Evolutionary conservation across 2,797 vertebrate species (phyloP).

Genomic region (Dallia pectoralis): DNA sequence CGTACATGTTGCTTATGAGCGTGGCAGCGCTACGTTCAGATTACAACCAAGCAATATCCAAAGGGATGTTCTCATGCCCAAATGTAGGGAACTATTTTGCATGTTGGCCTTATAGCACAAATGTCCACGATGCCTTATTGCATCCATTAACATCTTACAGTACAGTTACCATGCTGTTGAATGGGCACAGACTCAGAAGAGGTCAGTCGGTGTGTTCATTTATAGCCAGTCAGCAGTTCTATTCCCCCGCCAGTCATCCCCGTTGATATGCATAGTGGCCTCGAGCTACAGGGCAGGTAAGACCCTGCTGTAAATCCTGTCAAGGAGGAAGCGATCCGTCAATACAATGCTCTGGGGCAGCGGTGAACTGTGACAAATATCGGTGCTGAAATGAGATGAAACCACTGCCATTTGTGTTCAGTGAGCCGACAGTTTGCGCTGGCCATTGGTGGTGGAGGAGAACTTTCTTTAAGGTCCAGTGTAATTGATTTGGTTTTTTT

Average conservation of each 20-base stretch:
- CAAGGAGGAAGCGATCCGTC: constrained; percentile 67
- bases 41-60: too few species aligned
- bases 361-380: constrained; percentile 47
- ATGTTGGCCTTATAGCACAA: too few species aligned
- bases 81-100: too few species aligned
- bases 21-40: too few species aligned
- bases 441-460: constrained; percentile 17
- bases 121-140: too few species aligned
- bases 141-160: too few species aligned
- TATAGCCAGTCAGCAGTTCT: constrained; percentile 36
- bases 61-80: too few species aligned
- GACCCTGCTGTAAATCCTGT: constrained; percentile 63
- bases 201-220: background rate
- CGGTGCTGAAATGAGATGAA: background rate
- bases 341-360: constrained; percentile 47
- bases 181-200: background rate
- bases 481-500: constrained; percentile 45
- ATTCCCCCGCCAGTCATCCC: constrained; percentile 55
- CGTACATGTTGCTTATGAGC: too few species aligned
- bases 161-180: too few species aligned
- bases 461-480: constrained; percentile 54
- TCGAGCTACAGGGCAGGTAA: constrained; percentile 46
- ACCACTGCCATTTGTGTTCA: constrained; percentile 20
- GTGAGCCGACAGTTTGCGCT: constrained; percentile 40
- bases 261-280: constrained; percentile 45